Evolutionary conservation across 2,888 invertebrate species (phyloP), one percentile per base, ranked within the genome.

Genomic region (Megastigmus dorsalis): DNA sequence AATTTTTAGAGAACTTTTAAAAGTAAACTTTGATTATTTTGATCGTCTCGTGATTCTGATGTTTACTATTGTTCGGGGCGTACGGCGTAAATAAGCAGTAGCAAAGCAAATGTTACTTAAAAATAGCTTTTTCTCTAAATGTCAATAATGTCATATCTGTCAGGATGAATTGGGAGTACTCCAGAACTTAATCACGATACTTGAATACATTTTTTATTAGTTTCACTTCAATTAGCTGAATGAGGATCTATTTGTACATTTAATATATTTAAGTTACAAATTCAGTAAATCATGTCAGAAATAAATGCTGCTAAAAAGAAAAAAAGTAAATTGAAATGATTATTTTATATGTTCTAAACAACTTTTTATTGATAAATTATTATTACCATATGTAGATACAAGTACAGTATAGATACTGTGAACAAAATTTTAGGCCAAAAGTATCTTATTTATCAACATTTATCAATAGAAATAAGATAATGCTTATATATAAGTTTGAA

Each of bases 271-370:
- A n/a, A n/a, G n/a, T n/a, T n/a, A n/a, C 2, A n/a, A 41, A 20
- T 5, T 20, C 3, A 3, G 43, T 20, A 15, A 20, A 55, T 26
- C 55, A 74, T 74, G 69, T 50, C 69, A 9, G 62, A 69, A 18
- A 23, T 10, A 18, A 20, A 54, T 33, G 50, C 28, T 18, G 4
- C 23, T 26, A 57, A 57, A 36, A 74, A 45, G 6, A 68, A 15
- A 69, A 74, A 68, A 18, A 74, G 66, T 67, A 73, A 38, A 15
- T 36, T 18, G 9, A 15, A 3, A 52, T 18, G 4, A 54, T 20
- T 1, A 15, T 60, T 60, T 60, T 45, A 4, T 45, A 45, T 2
- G 9, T 6, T 45, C 2, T 18, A 18, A 3, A 18, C 28, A 4
- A 30, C 6, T 45, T 18, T 45, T 45, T 6, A 7, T 26, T 26